These are phyloP conservation scores for Hymenochirus boettgeri DNA, from an alignment of 2,113 vertebrate species.

Conservation along the genomic window DNA sequence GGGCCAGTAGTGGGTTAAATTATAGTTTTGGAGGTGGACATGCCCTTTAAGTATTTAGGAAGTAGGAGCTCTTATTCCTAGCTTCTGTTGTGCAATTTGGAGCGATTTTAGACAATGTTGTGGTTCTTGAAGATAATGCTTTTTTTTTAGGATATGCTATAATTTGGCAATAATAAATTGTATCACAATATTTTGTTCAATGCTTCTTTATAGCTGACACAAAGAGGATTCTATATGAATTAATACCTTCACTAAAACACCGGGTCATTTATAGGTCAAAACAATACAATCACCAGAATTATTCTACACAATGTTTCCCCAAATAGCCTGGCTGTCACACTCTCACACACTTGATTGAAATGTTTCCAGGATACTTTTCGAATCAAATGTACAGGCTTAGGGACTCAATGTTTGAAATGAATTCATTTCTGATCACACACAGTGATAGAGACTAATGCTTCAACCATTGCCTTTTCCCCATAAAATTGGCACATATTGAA, in stretches of 20 bases:
- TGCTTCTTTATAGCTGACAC: too few species aligned
- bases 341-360: slow-evolving; percentile 65
- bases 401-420: slow-evolving; percentile 67
- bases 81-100: too few species aligned
- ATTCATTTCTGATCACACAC: slow-evolving; percentile 62
- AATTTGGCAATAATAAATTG: too few species aligned
- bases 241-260: slow-evolving; percentile 58
- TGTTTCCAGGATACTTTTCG: slow-evolving; percentile 69
- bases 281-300: slow-evolving; percentile 63
- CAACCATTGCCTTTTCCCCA: slow-evolving; percentile 58
- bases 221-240: slow-evolving; percentile 60
- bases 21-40: too few species aligned
- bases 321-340: slow-evolving; percentile 65
- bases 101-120: too few species aligned
- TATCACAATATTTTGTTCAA: too few species aligned
- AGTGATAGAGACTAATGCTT: slow-evolving; percentile 52
- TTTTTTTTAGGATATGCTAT: too few species aligned
- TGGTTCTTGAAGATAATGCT: too few species aligned
- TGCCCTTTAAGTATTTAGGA: too few species aligned
- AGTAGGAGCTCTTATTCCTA: too few species aligned
- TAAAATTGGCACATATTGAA: slow-evolving; percentile 53
- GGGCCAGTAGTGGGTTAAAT: too few species aligned
- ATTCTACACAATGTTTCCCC: slow-evolving; percentile 57
- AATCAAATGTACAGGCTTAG: slow-evolving; percentile 72
- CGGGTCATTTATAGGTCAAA: slow-evolving; percentile 69